These are phyloP conservation scores for Diaphora mendica DNA, from an alignment of 2,888 invertebrate genomes.

Conservation along the genomic window DNA sequence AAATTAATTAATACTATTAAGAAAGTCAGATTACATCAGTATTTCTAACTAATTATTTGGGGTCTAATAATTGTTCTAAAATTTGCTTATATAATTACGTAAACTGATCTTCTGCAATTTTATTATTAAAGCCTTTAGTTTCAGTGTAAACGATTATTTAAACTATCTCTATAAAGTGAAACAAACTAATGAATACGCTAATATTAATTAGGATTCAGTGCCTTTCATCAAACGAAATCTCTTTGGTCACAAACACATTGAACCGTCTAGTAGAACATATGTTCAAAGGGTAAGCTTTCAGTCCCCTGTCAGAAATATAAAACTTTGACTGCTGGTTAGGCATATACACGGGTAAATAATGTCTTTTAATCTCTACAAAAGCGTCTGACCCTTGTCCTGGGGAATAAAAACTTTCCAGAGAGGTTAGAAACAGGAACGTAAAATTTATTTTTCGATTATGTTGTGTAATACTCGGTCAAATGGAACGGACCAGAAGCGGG, in stretches of 20 bases:
- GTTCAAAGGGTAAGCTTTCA: conserved; percentile 63
- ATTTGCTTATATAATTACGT: not conserved
- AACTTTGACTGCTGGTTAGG: conserved; percentile 75
- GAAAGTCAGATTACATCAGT: not conserved
- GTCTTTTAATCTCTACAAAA: conserved; percentile 80
- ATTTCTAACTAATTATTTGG: not conserved
- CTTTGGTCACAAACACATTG: conserved; percentile 58
- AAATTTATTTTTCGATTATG: conserved; percentile 79
- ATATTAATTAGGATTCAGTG: conserved; percentile 43
- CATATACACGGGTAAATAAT: conserved; percentile 77
- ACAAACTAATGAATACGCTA: not conserved
- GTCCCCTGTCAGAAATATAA: conserved; percentile 80
- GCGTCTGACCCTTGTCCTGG: conserved; percentile 73
- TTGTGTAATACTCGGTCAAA: conserved; percentile 61
- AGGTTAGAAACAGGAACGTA: conserved; percentile 69
- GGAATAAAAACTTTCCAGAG: conserved; percentile 71
- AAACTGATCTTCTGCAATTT: not conserved
- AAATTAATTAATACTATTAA: not conserved
- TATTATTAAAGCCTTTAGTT: not conserved
- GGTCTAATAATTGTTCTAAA: not conserved
- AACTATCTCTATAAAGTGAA: not conserved
- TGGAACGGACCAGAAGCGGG: conserved; percentile 46
- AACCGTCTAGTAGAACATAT: conserved; percentile 62
- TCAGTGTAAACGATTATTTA: not conserved
- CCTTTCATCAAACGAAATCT: conserved; percentile 50